Conservation (phyloP, 2,888 invertebrate genomes). For the Xanthia icteritia region DNA sequence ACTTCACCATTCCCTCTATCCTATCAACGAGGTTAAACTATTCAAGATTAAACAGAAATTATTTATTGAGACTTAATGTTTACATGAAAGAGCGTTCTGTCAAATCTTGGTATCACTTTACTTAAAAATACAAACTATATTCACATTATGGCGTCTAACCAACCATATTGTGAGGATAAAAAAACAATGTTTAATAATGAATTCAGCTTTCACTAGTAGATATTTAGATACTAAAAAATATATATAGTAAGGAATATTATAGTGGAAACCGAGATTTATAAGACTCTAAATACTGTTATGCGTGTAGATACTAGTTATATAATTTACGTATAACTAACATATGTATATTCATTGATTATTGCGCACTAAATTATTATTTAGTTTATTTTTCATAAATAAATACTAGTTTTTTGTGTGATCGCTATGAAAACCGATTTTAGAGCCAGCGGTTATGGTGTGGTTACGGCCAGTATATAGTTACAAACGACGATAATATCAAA, state of each 20-base stretch:
- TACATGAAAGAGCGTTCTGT: conserved; percentile 57
- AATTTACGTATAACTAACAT: conserved; percentile 66
- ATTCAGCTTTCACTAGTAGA: conserved; percentile 44
- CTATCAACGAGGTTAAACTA: conserved; percentile 67
- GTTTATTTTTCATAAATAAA: conserved; percentile 69
- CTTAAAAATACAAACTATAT: conserved; percentile 61
- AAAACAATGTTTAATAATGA: conserved; percentile 28
- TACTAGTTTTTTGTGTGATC: conserved; percentile 60
- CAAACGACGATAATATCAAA: conserved; percentile 45
- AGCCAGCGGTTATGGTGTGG: conserved; percentile 62
- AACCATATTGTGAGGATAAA: conserved; percentile 46
- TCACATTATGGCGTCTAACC: conserved; percentile 42
- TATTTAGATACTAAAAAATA: conserved; percentile 44
- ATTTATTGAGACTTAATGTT: conserved; percentile 61
- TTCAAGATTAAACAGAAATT: conserved; percentile 64
- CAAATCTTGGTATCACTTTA: conserved; percentile 67
- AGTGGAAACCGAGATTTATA: conserved; percentile 55
- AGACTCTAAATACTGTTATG: conserved; percentile 74
- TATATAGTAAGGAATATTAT: conserved; percentile 50
- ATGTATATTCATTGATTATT: conserved; percentile 77
- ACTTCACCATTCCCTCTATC: conserved; percentile 62
- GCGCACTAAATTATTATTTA: conserved; percentile 72
- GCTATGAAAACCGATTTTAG: conserved; percentile 63
- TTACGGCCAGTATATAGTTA: conserved; percentile 43
- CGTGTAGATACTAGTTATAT: conserved; percentile 73